Conservation (phyloP, 2,113 vertebrate species). For the Boulengeromyrus knoepffleri region DNA sequence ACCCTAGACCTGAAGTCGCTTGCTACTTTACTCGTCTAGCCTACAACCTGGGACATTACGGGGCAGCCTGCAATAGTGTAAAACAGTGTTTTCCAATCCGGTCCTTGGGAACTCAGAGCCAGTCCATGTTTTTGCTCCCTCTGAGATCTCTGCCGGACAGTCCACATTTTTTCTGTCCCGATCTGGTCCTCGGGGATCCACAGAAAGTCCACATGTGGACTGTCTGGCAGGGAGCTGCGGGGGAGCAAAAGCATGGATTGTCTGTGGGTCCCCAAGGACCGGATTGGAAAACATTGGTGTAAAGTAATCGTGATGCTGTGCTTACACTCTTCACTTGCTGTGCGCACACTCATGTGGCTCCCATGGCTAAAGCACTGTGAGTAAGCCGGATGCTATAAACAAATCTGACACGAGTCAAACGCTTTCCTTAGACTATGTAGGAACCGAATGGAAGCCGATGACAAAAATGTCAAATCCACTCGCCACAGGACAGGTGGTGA, state of each 20-base stretch:
- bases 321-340: background rate
- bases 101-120: too few species aligned
- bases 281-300: background rate
- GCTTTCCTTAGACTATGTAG: background rate
- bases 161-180: too few species aligned
- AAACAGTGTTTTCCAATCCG: background rate
- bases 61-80: background rate
- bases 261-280: background rate
- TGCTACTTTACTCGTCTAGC: background rate
- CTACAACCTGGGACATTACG: background rate
- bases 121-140: background rate
- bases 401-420: background rate
- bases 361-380: background rate
- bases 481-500: background rate
- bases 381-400: background rate
- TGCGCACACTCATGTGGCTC: background rate
- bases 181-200: too few species aligned
- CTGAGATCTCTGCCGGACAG: background rate
- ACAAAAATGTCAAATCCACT: background rate
- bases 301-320: background rate
- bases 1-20: background rate
- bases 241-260: background rate
- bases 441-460: background rate
- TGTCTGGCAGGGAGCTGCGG: too few species aligned
- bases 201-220: too few species aligned